phyloP scores from a whole-genome alignment of 2,888 invertebrate species.

The Drosophila heteroneura region DNA sequence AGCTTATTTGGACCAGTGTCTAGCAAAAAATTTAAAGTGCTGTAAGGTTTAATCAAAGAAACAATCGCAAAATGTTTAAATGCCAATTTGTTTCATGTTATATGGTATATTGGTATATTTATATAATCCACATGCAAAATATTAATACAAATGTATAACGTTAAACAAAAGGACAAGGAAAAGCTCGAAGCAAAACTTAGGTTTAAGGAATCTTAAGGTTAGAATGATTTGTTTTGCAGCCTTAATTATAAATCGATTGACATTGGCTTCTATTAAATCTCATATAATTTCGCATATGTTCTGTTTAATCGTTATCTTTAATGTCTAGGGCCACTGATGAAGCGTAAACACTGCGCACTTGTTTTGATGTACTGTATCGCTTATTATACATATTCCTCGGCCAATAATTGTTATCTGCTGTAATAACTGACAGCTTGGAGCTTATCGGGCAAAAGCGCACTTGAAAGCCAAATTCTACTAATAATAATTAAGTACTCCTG shows the following conservation, averaged over 20 bases:
- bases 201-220: background rate
- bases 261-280: background rate
- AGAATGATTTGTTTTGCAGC: background rate
- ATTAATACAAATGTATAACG: too few species aligned
- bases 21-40: too few species aligned
- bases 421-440: conserved; percentile 37
- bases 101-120: too few species aligned
- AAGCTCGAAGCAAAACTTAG: background rate
- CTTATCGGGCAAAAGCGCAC: conserved; percentile 54
- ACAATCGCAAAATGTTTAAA: too few species aligned
- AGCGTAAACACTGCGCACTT: conserved; percentile 15
- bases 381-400: conserved; percentile 17
- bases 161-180: background rate
- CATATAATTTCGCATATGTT: background rate
- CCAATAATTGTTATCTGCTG: conserved; percentile 46
- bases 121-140: background rate
- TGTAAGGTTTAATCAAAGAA: too few species aligned
- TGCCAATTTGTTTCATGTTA: too few species aligned
- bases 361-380: conserved; percentile 10
- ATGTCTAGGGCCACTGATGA: background rate
- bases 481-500: conserved; percentile 71
- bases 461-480: conserved; percentile 57
- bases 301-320: background rate
- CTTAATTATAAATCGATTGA: background rate
- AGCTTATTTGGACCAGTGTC: too few species aligned